A percentile compares a stretch with the other conserved stretches of the same genome.
These are phyloP conservation scores for Procambarus clarkii DNA, from an alignment of 1,140 invertebrate species.

Conservation along the genomic window DNA sequence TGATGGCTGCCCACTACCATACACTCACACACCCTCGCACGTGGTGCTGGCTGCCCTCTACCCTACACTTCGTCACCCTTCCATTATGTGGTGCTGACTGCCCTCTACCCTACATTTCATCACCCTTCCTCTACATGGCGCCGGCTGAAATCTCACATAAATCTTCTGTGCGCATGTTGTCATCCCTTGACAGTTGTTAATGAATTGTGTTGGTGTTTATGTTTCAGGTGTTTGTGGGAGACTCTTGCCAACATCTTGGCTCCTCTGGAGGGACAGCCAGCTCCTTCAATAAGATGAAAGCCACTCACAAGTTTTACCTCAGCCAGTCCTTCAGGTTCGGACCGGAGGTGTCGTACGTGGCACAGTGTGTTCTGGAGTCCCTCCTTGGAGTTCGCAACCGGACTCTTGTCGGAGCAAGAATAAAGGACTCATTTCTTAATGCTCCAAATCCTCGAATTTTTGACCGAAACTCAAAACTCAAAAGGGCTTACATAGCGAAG, in stretches of 20 bases:
- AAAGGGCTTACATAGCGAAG: conserved; percentile 15
- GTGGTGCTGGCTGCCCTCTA: too few relatives aligned
- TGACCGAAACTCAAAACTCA: background rate
- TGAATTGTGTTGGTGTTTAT: too few relatives aligned
- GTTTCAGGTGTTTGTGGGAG: conserved; percentile 74
- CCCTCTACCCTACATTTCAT: too few relatives aligned
- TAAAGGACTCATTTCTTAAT: background rate
- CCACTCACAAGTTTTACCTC: conserved; percentile 76
- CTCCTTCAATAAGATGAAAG: conserved; percentile 74
- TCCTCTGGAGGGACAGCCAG: conserved; percentile 76
- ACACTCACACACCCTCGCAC: too few relatives aligned
- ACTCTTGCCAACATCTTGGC: conserved; percentile 78
- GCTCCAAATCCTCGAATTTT: background rate
- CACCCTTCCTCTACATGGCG: too few relatives aligned
- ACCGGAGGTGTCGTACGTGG: conserved; percentile 73
- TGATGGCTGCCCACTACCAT: too few relatives aligned
- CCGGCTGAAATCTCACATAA: too few relatives aligned
- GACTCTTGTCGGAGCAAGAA: conserved; percentile 36
- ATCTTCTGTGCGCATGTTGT: too few relatives aligned
- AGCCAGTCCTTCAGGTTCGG: conserved; percentile 75
- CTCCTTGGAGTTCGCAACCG: background rate
- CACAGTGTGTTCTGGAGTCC: conserved; percentile 27
- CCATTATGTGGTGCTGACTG: too few relatives aligned
- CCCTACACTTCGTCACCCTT: too few relatives aligned
- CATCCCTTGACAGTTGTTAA: too few relatives aligned